Percentiles rank a stretch among this genome's conserved stretches.
Conservation (phyloP, 2,888 invertebrate species). For the Cheilosia vulpina region DNA sequence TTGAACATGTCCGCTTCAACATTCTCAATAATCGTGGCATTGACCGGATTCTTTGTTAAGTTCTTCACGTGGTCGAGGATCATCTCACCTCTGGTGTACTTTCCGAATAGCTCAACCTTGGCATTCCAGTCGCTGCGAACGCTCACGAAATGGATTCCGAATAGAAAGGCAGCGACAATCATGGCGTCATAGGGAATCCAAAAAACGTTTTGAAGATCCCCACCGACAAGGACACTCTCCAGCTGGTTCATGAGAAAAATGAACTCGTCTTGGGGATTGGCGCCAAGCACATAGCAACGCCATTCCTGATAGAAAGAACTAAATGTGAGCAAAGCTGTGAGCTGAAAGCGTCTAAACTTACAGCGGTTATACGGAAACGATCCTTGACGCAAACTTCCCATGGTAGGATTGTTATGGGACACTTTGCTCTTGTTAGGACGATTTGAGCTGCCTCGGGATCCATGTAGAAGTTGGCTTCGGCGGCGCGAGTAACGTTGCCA, state of each 20-base stretch:
- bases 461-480: conserved; percentile 86
- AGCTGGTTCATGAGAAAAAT: conserved; percentile 27
- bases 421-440: conserved; percentile 85
- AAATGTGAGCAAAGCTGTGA: not conserved
- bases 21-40: conserved; percentile 82
- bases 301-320: conserved; percentile 83
- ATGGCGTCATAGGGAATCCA: conserved; percentile 84
- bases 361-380: conserved; percentile 79
- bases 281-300: conserved; percentile 78
- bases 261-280: conserved; percentile 12
- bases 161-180: conserved; percentile 83
- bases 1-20: conserved; percentile 84
- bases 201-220: conserved; percentile 49
- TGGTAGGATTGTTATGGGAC: conserved; percentile 87
- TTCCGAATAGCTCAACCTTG: conserved; percentile 86
- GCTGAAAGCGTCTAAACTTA: conserved; percentile 73
- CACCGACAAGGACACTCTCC: not conserved
- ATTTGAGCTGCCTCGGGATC: conserved; percentile 91
- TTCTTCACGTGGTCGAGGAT: conserved; percentile 85
- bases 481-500: conserved; percentile 84
- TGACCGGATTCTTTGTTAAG: conserved; percentile 76
- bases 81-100: conserved; percentile 86
- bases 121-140: conserved; percentile 81
- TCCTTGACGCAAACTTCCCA: conserved; percentile 87
- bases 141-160: conserved; percentile 78